These are phyloP conservation scores for Rana temporaria DNA, from an alignment of 2,113 vertebrate genomes.

Conservation along the genomic window DNA sequence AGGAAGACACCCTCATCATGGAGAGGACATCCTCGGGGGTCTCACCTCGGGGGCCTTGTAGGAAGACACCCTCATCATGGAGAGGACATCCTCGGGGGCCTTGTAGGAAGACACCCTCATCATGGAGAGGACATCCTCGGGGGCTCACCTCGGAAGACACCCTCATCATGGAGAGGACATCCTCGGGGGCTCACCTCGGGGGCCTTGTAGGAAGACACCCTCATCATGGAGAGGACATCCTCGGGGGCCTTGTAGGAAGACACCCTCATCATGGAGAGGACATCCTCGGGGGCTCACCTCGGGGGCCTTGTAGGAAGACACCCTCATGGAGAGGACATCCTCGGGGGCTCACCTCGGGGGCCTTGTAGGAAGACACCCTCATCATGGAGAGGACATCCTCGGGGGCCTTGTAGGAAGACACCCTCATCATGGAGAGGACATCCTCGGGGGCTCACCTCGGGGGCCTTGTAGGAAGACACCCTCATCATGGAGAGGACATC, in stretches of 20 bases:
- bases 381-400: constrained; percentile 89
- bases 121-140: constrained; percentile 86
- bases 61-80: constrained; percentile 75
- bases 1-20: constrained; percentile 76
- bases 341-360: constrained; percentile 71
- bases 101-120: constrained; percentile 70
- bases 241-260: constrained; percentile 62
- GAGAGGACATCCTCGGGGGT: constrained; percentile 90
- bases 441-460: constrained; percentile 84
- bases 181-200: constrained; percentile 77
- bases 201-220: constrained; percentile 59
- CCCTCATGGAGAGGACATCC: constrained; percentile 85
- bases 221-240: constrained; percentile 86
- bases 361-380: constrained; percentile 63
- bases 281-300: no score
- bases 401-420: constrained; percentile 1
- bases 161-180: constrained; percentile 86
- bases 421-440: constrained; percentile 84
- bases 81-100: constrained; percentile 81
- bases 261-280: constrained; percentile 82
- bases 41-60: background rate
- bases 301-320: constrained; percentile 1
- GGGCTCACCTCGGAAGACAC: constrained; percentile 37
- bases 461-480: constrained; percentile 35
- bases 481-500: constrained; percentile 88